phyloP scores from a whole-genome alignment of 2,888 invertebrate genomes.

The Axea sp. region DNA sequence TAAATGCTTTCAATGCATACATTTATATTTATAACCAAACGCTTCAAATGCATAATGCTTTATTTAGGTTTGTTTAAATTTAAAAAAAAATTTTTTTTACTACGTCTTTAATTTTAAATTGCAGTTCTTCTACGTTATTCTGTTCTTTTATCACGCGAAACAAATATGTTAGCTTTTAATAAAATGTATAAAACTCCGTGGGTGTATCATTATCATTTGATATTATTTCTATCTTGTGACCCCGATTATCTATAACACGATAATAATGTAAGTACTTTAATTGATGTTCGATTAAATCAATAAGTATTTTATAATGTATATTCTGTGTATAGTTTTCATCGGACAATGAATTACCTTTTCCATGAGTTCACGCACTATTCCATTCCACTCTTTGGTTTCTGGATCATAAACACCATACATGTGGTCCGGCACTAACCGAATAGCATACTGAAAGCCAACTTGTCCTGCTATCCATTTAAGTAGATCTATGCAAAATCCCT shows the following conservation, averaged over 20 bases:
- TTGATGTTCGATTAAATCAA: slow-evolving; percentile 49
- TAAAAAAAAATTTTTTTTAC: too few relatives aligned
- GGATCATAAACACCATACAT: slow-evolving; percentile 95
- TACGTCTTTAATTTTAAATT: too few relatives aligned
- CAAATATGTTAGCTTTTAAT: too few relatives aligned
- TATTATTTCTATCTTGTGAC: slow-evolving; percentile 9
- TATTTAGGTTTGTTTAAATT: too few relatives aligned
- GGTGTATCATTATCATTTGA: slow-evolving; percentile 2
- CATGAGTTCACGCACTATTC: slow-evolving; percentile 91
- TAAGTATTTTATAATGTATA: slow-evolving; percentile 34
- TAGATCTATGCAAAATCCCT: slow-evolving; percentile 95
- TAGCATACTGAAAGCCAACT: slow-evolving; percentile 93
- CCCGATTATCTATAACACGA: slow-evolving; percentile 29
- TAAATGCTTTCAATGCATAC: too few relatives aligned
- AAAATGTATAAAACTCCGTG: too few relatives aligned
- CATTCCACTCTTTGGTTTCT: slow-evolving; percentile 93
- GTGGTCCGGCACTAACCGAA: slow-evolving; percentile 90
- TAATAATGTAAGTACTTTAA: slow-evolving; percentile 29
- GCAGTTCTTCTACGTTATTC: too few relatives aligned
- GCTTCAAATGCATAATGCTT: too few relatives aligned
- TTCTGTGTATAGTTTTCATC: slow-evolving; percentile 42
- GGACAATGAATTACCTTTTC: slow-evolving; percentile 84
- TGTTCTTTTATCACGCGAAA: too few relatives aligned
- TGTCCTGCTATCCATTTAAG: slow-evolving; percentile 89
- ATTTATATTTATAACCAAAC: too few relatives aligned